Base-by-base conservation (phyloP, 2,113 vertebrate genomes). In the Onychostruthus taczanowskii region DNA sequence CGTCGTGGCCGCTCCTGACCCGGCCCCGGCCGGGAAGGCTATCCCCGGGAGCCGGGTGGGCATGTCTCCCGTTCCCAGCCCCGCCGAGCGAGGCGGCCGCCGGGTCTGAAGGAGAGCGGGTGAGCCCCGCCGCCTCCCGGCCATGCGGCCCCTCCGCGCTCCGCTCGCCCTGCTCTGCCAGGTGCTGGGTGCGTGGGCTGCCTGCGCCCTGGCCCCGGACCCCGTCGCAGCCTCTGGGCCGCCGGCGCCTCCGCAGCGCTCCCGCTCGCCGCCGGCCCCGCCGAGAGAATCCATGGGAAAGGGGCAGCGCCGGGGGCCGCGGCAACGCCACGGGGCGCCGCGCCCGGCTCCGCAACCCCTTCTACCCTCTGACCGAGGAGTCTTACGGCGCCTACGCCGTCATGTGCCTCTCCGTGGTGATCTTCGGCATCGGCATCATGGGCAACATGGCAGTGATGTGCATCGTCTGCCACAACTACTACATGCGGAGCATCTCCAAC, bases 401-500 rank as follows among this genome's bases (percentile, higher is more conserved):
- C 66, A 93, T 99, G 97, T 97, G 98, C 64, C 77, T 98, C 67
- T 99, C 99, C 15, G 95, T 98, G 59, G 93, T 99, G 79, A 98
- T 99, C 93, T 99, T 99, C 90, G 97, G 97, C n/a, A 98, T 98
- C 49, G 99, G 99, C 9, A 98, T 99, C 93, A 97, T 99, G 53
- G 99, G 99, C 69, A 99, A 99, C 97, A 98, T 99, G 96, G 98
- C 99, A 13, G 98, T 99, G 94, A 99, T 99, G 99, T 99, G 99
- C 97, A 98, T 99, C 75, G 99, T 99, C 82, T 99, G 99, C 63
- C 99, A 99, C 96, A 99, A 99, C 97, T 99, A 99, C 97, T 99
- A 99, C 96, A 99, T 99, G 99, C 97, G 99, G 97, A 99, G 99
- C 97, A 99, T 99, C 97, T 99, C 99, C 87, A 99, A 99, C 96